A percentile compares a stretch with the other conserved stretches of the same genome.
Conservation (phyloP, 2,113 vertebrate genomes). For the Hippocampus abdominalis region DNA sequence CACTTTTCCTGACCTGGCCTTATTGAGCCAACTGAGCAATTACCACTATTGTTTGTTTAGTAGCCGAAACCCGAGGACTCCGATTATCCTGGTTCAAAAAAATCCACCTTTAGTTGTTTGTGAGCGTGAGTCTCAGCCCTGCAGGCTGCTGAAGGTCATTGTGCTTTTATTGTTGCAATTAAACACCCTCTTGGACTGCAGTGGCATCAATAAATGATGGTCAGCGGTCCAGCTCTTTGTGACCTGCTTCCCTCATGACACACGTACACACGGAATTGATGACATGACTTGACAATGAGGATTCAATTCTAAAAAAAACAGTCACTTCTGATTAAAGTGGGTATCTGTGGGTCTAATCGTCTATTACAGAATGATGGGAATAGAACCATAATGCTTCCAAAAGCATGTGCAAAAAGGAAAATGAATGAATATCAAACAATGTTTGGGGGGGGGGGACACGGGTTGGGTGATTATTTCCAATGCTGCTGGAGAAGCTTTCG, state of each 20-base stretch:
- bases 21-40: constrained; percentile 13
- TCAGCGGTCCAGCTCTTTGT: constrained; percentile 49
- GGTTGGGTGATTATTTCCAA: constrained; percentile 28
- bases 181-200: constrained; percentile 37
- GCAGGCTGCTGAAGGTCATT: constrained; percentile 22
- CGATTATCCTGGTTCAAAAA: background rate
- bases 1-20: background rate
- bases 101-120: constrained; percentile 24
- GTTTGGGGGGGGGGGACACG: constrained; percentile 11
- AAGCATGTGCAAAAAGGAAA: constrained; percentile 36
- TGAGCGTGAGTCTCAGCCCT: constrained; percentile 36
- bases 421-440: constrained; percentile 51
- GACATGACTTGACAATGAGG: constrained; percentile 20
- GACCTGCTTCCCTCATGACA: constrained; percentile 32
- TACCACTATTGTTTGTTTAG: constrained; percentile 24
- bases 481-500: constrained; percentile 21
- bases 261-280: background rate
- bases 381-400: constrained; percentile 41
- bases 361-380: constrained; percentile 34
- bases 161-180: constrained; percentile 57
- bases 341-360: constrained; percentile 36
- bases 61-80: constrained; percentile 27
- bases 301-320: constrained; percentile 24
- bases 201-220: constrained; percentile 59
- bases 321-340: constrained; percentile 46